Evolutionary conservation across 2,888 invertebrate species (phyloP).

Genomic region (Caenorhabditis auriculariae): DNA sequence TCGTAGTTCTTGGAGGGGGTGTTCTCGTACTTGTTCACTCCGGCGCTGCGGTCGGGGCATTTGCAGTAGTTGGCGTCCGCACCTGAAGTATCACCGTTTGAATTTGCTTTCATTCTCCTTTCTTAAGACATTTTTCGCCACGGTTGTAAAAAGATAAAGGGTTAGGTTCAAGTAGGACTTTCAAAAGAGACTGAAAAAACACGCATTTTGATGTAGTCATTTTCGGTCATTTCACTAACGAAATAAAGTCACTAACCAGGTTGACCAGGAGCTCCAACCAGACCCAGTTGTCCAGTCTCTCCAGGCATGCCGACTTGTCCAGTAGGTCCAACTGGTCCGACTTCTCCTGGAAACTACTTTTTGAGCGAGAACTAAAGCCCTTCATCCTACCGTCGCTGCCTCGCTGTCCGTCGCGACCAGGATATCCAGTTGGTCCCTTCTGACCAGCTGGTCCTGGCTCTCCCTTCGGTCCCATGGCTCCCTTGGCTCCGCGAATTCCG

Average conservation of each 20-base stretch:
- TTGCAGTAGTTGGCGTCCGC: conserved; percentile 48
- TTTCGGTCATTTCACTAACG: too few species aligned
- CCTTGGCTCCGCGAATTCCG: conserved; percentile 47
- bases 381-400: conserved; percentile 30
- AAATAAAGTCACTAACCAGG: too few species aligned
- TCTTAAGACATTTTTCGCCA: too few species aligned
- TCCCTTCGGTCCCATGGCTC: conserved; percentile 47
- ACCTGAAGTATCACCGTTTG: conserved; percentile 10
- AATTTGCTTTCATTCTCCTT: too few species aligned
- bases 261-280: conserved; percentile 43
- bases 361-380: not conserved
- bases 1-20: conserved; percentile 18
- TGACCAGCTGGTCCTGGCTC: conserved; percentile 51
- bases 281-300: conserved; percentile 45
- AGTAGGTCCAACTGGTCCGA: conserved; percentile 48
- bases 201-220: too few species aligned
- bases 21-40: conserved; percentile 35
- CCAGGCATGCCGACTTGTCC: conserved; percentile 50
- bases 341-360: conserved; percentile 12
- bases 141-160: too few species aligned
- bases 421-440: conserved; percentile 52
- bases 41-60: conserved; percentile 45
- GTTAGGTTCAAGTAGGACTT: too few species aligned
- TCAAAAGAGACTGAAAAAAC: too few species aligned
- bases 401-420: conserved; percentile 45